Evolutionary conservation across 2,797 vertebrate genomes (phyloP).

Genomic region (Ctenopoma multispine): DNA sequence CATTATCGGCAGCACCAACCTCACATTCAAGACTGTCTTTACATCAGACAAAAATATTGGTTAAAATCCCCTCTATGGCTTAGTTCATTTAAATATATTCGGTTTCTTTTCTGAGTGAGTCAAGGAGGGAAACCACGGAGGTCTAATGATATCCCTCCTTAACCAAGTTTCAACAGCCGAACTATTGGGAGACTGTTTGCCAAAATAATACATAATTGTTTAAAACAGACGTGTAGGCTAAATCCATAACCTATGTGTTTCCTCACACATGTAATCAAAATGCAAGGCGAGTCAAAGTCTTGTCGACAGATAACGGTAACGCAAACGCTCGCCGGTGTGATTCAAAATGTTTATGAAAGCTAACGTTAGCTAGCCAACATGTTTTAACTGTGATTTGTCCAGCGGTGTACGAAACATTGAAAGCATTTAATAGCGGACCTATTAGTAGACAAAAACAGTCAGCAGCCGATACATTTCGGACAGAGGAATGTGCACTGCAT

Average conservation of each 20-base stretch:
- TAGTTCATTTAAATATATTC: conserved; percentile 1
- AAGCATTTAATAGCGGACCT: conserved; percentile 20
- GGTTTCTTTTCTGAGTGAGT: conserved; percentile 36
- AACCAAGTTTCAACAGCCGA: conserved; percentile 56
- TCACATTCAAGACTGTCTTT: conserved; percentile 20
- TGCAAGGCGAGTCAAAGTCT: too few relatives aligned
- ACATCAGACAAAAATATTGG: conserved; percentile 12
- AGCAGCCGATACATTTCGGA: conserved; percentile 38
- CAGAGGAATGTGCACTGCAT: conserved; percentile 64
- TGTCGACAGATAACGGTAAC: not conserved
- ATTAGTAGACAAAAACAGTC: conserved; percentile 3
- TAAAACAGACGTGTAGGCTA: not conserved
- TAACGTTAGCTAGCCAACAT: conserved; percentile 58
- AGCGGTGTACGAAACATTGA: conserved; percentile 26
- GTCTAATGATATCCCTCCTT: conserved; percentile 17
- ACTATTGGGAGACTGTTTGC: conserved; percentile 38
- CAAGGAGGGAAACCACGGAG: not conserved
- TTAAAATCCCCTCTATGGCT: not conserved
- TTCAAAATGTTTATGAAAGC: conserved; percentile 38
- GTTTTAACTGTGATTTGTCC: conserved; percentile 53
- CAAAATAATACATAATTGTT: conserved; percentile 2
- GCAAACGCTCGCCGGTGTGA: conserved; percentile 32
- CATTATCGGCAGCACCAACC: conserved; percentile 49
- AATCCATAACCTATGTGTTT: not conserved
- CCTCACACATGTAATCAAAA: not conserved